phyloP scores from a whole-genome alignment of 2,888 invertebrate genomes.

The Tholera decimalis region DNA sequence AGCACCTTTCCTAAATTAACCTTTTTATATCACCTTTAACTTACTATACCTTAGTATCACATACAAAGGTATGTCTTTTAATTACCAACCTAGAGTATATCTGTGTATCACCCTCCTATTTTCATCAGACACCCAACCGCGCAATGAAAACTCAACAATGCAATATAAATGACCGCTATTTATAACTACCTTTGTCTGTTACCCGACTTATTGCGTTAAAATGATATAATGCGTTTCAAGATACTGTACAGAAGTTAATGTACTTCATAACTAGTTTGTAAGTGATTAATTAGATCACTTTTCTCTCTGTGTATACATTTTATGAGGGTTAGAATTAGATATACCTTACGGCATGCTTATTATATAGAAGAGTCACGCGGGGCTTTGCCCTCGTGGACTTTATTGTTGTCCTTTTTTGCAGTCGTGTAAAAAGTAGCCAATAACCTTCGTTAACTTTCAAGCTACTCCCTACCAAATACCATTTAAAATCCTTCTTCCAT shows the following conservation, averaged over 20 bases:
- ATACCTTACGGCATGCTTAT: no score
- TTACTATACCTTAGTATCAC: no score
- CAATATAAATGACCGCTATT: conserved; percentile 68
- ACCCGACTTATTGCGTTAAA: conserved; percentile 59
- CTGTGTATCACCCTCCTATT: conserved; percentile 12
- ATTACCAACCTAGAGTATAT: background rate
- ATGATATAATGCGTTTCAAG: conserved; percentile 71
- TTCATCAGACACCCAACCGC: background rate
- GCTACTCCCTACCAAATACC: no score
- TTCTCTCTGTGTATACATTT: conserved; percentile 17
- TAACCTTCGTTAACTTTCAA: no score
- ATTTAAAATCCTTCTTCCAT: no score
- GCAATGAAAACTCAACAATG: conserved; percentile 58
- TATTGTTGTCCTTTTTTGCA: no score
- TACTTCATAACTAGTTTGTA: conserved; percentile 73
- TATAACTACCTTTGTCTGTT: conserved; percentile 70
- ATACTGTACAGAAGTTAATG: conserved; percentile 79
- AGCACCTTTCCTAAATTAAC: no score
- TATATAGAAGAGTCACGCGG: no score
- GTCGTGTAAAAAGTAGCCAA: no score
- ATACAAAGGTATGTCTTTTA: background rate
- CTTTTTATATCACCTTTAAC: no score
- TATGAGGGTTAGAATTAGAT: background rate
- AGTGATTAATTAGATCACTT: conserved; percentile 42
- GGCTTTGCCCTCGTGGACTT: no score